Conservation (phyloP, 2,888 invertebrate species). For the Drosophila falleni region DNA sequence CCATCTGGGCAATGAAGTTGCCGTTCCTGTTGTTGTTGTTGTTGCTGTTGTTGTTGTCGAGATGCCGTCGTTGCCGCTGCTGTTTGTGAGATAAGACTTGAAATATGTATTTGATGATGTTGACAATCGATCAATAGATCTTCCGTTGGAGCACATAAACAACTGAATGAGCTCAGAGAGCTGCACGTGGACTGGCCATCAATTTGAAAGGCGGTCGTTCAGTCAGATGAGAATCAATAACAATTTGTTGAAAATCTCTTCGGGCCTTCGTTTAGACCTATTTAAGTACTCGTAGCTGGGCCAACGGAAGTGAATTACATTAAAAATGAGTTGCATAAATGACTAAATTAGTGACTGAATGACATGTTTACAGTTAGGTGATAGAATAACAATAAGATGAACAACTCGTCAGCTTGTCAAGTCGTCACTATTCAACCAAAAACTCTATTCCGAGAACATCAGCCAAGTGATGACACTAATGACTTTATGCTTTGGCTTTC, state of each 20-base stretch:
- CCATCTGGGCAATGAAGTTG: slow-evolving; percentile 67
- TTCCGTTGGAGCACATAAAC: slow-evolving; percentile 68
- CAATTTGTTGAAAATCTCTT: slow-evolving; percentile 64
- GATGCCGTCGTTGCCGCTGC: slow-evolving; percentile 47
- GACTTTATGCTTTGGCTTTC: slow-evolving; percentile 58
- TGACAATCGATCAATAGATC: slow-evolving; percentile 77
- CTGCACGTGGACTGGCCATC: slow-evolving; percentile 60
- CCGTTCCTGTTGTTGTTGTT: slow-evolving; percentile 18
- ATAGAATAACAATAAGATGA: slow-evolving; percentile 32
- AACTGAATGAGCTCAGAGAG: slow-evolving; percentile 37
- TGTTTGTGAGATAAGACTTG: slow-evolving; percentile 45
- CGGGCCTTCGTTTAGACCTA: slow-evolving; percentile 26
- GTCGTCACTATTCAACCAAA: slow-evolving; percentile 18
- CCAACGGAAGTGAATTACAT: slow-evolving; percentile 60
- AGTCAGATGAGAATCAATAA: slow-evolving; percentile 72
- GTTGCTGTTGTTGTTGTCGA: slow-evolving; percentile 19
- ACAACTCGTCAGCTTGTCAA: slow-evolving; percentile 15
- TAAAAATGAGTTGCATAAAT: slow-evolving; percentile 51
- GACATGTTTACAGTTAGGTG: slow-evolving; percentile 48
- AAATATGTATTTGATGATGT: slow-evolving; percentile 76
- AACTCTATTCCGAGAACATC: slow-evolving; percentile 31
- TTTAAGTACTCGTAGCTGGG: slow-evolving; percentile 15
- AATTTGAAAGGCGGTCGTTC: slow-evolving; percentile 72
- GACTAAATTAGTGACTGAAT: slow-evolving; percentile 53
- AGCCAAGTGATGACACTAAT: slow-evolving; percentile 50